A percentile compares a stretch with the other conserved stretches of the same genome.
Conservation (phyloP, 92 coral and sea anemone genomes). For the Epizoanthus ramosus region DNA sequence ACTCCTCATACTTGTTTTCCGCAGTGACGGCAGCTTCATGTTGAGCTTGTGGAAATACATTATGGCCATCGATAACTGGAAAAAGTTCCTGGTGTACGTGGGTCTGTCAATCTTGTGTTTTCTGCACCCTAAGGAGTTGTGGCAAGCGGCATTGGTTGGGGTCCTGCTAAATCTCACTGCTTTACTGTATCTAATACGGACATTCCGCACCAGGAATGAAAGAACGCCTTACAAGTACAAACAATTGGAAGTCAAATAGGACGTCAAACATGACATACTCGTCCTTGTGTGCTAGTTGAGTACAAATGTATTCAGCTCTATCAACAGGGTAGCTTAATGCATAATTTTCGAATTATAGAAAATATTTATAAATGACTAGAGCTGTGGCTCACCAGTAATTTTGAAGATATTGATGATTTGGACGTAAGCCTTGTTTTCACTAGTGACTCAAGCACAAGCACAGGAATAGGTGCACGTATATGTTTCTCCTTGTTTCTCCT, state of each 20-base stretch:
- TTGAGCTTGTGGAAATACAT: constrained; percentile 80
- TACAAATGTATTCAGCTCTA: too few species aligned
- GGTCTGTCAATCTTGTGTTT: constrained; percentile 77
- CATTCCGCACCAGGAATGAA: constrained; percentile 74
- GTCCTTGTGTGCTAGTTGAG: too few species aligned
- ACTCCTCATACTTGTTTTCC: background rate
- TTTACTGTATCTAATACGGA: constrained; percentile 72
- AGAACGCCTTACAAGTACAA: constrained; percentile 79
- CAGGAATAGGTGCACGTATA: too few species aligned
- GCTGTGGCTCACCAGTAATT: too few species aligned
- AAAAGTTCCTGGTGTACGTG: constrained; percentile 79
- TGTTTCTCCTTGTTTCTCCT: too few species aligned
- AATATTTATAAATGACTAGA: too few species aligned
- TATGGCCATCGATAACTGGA: constrained; percentile 90
- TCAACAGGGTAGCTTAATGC: too few species aligned
- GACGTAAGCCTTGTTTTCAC: too few species aligned
- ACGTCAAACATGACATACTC: too few species aligned
- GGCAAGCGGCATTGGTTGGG: constrained; percentile 81
- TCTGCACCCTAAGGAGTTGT: constrained; percentile 74
- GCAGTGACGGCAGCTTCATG: constrained; percentile 77
- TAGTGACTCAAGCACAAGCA: too few species aligned
- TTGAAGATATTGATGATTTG: too few species aligned
- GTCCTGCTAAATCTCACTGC: constrained; percentile 78
- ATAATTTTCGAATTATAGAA: too few species aligned
- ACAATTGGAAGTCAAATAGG: constrained; percentile 81